Percentiles rank a stretch among this genome's conserved stretches.
phyloP scores from a whole-genome alignment of 2,888 invertebrate species.

The Lithophane semibrunnea region DNA sequence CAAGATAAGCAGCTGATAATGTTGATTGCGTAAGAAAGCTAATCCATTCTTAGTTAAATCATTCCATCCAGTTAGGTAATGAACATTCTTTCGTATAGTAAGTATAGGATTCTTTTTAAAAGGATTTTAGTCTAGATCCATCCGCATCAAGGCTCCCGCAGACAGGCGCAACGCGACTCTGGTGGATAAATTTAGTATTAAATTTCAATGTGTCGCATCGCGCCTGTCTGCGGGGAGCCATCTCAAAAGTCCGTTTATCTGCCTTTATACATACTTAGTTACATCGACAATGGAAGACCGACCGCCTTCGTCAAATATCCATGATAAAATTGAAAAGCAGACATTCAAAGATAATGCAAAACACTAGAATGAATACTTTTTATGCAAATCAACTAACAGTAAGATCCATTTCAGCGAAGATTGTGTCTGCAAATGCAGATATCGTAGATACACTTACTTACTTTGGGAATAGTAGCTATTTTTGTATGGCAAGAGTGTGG shows the following conservation, averaged over 20 bases:
- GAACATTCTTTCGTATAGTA: conserved; percentile 1
- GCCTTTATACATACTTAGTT: not conserved
- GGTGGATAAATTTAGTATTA: too few relatives aligned
- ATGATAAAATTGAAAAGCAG: conserved; percentile 19
- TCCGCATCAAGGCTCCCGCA: too few relatives aligned
- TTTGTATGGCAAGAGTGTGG: conserved; percentile 27
- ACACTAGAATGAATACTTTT: conserved; percentile 36
- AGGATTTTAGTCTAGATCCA: not conserved
- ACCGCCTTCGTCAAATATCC: conserved; percentile 2
- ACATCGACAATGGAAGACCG: not conserved
- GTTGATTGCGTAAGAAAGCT: conserved; percentile 13
- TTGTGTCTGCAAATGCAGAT: conserved; percentile 30
- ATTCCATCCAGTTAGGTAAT: too few relatives aligned
- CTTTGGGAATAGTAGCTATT: conserved; percentile 24
- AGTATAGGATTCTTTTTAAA: not conserved
- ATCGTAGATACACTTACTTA: not conserved
- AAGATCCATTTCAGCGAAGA: conserved; percentile 37
- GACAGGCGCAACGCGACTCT: too few relatives aligned
- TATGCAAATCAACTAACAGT: conserved; percentile 47
- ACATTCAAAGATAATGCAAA: conserved; percentile 25
- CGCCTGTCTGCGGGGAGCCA: too few relatives aligned
- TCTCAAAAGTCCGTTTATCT: not conserved
- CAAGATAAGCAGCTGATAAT: conserved; percentile 20
- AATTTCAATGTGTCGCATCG: too few relatives aligned
- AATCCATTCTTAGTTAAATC: conserved; percentile 13